These are phyloP conservation scores for Amphipyra tragopoginis DNA, from an alignment of 2,888 invertebrate species.

Conservation along the genomic window DNA sequence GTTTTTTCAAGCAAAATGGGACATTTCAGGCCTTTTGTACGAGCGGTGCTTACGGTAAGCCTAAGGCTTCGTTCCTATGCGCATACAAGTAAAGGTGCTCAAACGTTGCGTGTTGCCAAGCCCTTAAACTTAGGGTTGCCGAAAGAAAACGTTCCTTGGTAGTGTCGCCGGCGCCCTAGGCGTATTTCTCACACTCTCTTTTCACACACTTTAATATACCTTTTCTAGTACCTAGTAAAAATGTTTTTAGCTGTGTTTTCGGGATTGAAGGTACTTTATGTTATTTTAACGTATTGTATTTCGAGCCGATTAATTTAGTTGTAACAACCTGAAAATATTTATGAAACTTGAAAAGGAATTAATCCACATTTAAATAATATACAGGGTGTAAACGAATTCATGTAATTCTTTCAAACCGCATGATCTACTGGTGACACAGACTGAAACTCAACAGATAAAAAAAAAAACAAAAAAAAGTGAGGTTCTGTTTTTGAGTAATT, in stretches of 20 bases:
- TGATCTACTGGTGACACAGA: too few relatives aligned
- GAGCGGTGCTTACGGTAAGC: slow-evolving; percentile 5
- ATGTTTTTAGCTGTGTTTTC: not conserved
- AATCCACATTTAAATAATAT: too few relatives aligned
- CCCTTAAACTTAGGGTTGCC: slow-evolving; percentile 15
- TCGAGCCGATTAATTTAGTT: too few relatives aligned
- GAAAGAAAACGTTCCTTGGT: slow-evolving; percentile 33
- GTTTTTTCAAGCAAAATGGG: slow-evolving; percentile 21
- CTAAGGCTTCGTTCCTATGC: slow-evolving; percentile 15
- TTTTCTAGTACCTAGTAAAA: slow-evolving; percentile 8
- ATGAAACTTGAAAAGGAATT: too few relatives aligned
- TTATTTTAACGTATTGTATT: too few relatives aligned
- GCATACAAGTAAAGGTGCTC: slow-evolving; percentile 30
- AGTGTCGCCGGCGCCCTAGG: slow-evolving; percentile 35
- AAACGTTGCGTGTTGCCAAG: slow-evolving; percentile 31
- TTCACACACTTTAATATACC: slow-evolving; percentile 26
- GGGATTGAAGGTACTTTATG: not conserved
- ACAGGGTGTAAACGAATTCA: too few relatives aligned
- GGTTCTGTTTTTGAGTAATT: too few relatives aligned
- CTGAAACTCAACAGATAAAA: too few relatives aligned
- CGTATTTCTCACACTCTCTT: slow-evolving; percentile 17
- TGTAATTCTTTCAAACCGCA: too few relatives aligned
- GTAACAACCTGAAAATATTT: too few relatives aligned
- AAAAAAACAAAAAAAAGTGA: too few relatives aligned
- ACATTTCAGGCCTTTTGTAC: slow-evolving; percentile 26